A percentile compares a stretch with the other conserved stretches of the same genome.
Conservation (phyloP, 2,113 vertebrate species). For the Sylvia atricapilla region DNA sequence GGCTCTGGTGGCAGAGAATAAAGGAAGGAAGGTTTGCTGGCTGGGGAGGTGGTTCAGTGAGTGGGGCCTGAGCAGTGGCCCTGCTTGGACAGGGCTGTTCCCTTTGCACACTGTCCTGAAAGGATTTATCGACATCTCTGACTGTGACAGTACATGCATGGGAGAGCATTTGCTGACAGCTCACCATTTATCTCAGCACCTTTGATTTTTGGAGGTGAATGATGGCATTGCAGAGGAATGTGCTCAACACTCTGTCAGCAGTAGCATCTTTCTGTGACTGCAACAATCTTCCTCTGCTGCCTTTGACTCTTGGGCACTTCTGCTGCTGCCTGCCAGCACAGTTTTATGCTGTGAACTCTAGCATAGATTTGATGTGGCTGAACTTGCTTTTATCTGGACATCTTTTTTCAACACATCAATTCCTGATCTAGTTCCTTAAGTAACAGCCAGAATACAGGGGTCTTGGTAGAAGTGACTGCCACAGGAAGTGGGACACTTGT, state of each 20-base stretch:
- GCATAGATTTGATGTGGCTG: background rate
- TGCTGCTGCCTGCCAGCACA: background rate
- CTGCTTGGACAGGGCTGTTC: background rate
- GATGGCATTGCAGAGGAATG: background rate
- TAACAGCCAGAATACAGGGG: background rate
- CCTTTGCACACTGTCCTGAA: background rate
- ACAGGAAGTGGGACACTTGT: background rate
- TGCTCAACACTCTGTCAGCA: background rate
- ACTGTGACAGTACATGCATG: fast-evolving
- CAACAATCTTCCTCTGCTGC: background rate
- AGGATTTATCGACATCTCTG: background rate
- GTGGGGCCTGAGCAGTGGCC: background rate
- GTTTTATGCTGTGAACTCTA: background rate
- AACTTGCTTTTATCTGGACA: background rate
- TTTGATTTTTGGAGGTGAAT: background rate
- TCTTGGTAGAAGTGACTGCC: background rate
- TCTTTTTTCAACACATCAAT: background rate
- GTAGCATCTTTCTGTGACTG: fast-evolving
- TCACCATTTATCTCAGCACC: background rate
- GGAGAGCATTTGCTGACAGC: background rate
- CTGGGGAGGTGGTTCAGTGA: background rate
- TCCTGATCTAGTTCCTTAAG: background rate
- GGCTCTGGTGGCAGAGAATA: background rate
- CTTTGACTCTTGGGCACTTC: background rate
- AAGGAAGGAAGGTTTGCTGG: background rate